A percentile compares a stretch with the other conserved stretches of the same genome.
Conservation (phyloP, 2,113 vertebrate species). For the Cheilinus undulatus region DNA sequence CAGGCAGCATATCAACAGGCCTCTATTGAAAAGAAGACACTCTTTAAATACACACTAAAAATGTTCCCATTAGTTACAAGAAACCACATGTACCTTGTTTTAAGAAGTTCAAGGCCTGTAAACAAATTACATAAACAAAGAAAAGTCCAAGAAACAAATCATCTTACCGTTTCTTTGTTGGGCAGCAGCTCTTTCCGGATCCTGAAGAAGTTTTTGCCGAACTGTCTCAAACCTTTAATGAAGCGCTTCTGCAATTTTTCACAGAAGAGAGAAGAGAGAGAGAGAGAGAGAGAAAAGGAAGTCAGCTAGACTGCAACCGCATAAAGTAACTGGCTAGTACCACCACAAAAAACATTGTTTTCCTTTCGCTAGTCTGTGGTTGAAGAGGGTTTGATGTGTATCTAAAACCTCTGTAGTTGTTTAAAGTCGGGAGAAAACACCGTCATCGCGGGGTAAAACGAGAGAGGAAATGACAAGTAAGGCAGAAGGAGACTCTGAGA, state of each 20-base stretch:
- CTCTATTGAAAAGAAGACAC: conserved; percentile 14
- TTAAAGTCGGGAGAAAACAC: conserved; percentile 58
- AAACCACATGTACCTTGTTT: conserved; percentile 19
- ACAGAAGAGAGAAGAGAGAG: conserved; percentile 61
- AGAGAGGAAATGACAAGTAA: conserved; percentile 76
- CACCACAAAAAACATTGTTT: conserved; percentile 58
- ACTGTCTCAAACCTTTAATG: conserved; percentile 97
- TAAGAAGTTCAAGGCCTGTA: neutral
- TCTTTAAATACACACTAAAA: conserved; percentile 30
- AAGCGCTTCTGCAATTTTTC: conserved; percentile 92
- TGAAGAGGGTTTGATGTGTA: conserved; percentile 51
- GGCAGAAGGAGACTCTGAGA: conserved; percentile 57
- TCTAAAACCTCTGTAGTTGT: conserved; percentile 63
- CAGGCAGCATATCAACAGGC: conserved; percentile 53
- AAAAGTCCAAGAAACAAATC: conserved; percentile 36
- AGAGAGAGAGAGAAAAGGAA: conserved; percentile 32
- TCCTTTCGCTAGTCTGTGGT: conserved; percentile 56
- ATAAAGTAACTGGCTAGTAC: conserved; percentile 51
- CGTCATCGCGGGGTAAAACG: conserved; percentile 68
- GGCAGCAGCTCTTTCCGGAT: conserved; percentile 97
- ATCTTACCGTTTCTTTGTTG: conserved; percentile 93
- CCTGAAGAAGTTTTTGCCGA: conserved; percentile 99
- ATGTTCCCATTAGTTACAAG: conserved; percentile 10
- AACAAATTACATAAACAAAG: conserved; percentile 20
- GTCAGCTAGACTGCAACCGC: conserved; percentile 46